These are phyloP conservation scores for Adelphocoris suturalis DNA, from an alignment of 2,888 invertebrate genomes.

Conservation along the genomic window DNA sequence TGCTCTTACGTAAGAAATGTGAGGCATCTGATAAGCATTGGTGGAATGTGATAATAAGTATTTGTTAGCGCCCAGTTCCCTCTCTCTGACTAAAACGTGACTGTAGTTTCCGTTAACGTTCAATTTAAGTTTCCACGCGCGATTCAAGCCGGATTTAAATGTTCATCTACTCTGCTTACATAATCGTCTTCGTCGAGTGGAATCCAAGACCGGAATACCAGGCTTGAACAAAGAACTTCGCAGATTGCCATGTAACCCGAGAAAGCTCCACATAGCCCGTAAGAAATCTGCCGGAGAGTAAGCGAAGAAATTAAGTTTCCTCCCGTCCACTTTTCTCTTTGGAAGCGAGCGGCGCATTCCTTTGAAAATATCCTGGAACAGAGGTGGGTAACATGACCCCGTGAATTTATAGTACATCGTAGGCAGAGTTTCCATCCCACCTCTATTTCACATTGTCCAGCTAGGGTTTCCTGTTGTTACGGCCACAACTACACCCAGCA, in stretches of 20 bases:
- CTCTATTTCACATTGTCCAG: background rate
- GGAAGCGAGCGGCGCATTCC: background rate
- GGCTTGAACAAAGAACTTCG: background rate
- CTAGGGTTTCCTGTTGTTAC: background rate
- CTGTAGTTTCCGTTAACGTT: background rate
- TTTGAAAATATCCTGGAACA: background rate
- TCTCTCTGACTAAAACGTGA: too few species aligned
- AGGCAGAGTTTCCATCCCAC: background rate
- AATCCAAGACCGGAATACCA: background rate
- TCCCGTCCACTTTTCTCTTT: background rate
- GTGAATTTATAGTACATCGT: background rate
- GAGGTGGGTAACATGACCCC: background rate
- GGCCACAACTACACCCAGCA: too few species aligned
- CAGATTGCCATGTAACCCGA: background rate
- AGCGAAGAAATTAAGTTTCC: background rate
- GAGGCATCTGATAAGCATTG: too few species aligned
- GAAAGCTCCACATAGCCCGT: background rate
- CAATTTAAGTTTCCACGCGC: background rate
- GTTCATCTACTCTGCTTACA: background rate
- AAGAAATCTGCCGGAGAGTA: background rate
- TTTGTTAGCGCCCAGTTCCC: too few species aligned
- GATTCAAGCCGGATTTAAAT: background rate
- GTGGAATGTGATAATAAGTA: too few species aligned
- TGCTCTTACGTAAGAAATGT: too few species aligned
- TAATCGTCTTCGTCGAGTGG: background rate